Percentiles rank a stretch among this genome's conserved stretches.
These are phyloP conservation scores for Idris sp. DNA, from an alignment of 1,140 invertebrate genomes.

Conservation along the genomic window DNA sequence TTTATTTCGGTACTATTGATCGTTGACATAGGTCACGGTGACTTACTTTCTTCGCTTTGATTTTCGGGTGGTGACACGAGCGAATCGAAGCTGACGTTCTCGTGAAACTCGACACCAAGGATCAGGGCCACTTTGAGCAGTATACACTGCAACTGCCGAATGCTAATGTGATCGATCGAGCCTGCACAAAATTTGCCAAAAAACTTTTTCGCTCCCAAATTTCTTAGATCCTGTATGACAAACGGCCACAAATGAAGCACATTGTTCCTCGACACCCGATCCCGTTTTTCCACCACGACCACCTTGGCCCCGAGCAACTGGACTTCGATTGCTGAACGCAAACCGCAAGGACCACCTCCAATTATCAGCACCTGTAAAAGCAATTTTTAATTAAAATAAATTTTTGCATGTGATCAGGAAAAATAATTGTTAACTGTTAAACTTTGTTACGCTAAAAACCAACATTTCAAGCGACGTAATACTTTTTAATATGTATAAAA, in stretches of 20 bases:
- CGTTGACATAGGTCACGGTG: background rate
- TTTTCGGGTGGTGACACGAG: slow-evolving; percentile 87
- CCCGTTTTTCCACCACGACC: slow-evolving; percentile 94
- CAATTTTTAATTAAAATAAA: no score
- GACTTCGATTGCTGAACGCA: slow-evolving; percentile 96
- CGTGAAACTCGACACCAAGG: slow-evolving; percentile 97
- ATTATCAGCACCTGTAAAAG: slow-evolving; percentile 88
- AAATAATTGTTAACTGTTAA: no score
- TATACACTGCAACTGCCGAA: slow-evolving; percentile 96
- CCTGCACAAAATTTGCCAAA: slow-evolving; percentile 99
- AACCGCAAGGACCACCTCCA: slow-evolving; percentile 96
- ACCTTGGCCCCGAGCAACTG: slow-evolving; percentile 97
- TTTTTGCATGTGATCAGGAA: no score
- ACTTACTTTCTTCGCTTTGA: slow-evolving; percentile 85
- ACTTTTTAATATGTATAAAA: no score
- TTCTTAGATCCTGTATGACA: slow-evolving; percentile 96
- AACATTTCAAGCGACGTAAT: no score
- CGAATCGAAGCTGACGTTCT: slow-evolving; percentile 93
- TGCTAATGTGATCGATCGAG: slow-evolving; percentile 98
- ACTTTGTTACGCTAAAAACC: no score
- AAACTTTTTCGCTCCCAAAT: slow-evolving; percentile 98
- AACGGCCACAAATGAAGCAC: slow-evolving; percentile 99
- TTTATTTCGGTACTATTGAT: background rate
- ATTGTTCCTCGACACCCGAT: slow-evolving; percentile 96
- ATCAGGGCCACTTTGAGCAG: slow-evolving; percentile 96